A percentile compares a stretch with the other conserved stretches of the same genome.
These are phyloP conservation scores for Leptinotarsa tumamoca DNA, from an alignment of 2,888 invertebrate genomes.

Conservation along the genomic window DNA sequence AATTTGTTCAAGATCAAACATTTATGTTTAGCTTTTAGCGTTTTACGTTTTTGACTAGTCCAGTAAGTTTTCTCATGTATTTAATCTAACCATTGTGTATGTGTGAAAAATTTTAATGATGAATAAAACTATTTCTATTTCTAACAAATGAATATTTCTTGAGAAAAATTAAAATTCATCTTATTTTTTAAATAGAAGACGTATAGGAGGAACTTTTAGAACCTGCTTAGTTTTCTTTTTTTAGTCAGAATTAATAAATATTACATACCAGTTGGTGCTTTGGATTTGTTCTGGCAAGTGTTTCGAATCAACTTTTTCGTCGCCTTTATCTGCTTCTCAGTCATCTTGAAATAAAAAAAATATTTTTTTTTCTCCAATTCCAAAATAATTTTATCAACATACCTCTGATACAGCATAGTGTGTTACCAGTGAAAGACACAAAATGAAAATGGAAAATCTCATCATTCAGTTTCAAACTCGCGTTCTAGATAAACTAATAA, in stretches of 20 bases:
- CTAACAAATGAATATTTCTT: too few relatives aligned
- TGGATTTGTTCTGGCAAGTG: conserved; percentile 74
- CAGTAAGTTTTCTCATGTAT: too few relatives aligned
- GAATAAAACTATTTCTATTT: too few relatives aligned
- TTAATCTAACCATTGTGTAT: too few relatives aligned
- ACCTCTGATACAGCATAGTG: conserved; percentile 23
- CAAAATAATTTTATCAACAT: conserved; percentile 12
- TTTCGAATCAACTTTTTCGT: conserved; percentile 75
- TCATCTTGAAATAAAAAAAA: conserved; percentile 51
- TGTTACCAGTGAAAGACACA: conserved; percentile 24
- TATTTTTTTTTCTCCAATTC: not conserved
- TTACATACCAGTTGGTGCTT: conserved; percentile 69
- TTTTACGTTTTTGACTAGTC: too few relatives aligned
- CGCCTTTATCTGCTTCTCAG: conserved; percentile 72
- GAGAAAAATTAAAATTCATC: too few relatives aligned
- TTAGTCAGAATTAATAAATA: not conserved
- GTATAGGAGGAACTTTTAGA: too few relatives aligned
- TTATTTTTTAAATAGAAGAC: too few relatives aligned
- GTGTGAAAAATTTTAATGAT: too few relatives aligned
- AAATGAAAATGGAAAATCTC: conserved; percentile 28
- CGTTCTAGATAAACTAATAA: not conserved
- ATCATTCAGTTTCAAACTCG: conserved; percentile 5
- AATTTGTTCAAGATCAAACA: too few relatives aligned
- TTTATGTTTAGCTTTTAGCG: too few relatives aligned
- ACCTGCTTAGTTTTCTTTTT: not conserved